Evolutionary conservation across 2,888 invertebrate species (phyloP).

Genomic region (Ceramica pisi): DNA sequence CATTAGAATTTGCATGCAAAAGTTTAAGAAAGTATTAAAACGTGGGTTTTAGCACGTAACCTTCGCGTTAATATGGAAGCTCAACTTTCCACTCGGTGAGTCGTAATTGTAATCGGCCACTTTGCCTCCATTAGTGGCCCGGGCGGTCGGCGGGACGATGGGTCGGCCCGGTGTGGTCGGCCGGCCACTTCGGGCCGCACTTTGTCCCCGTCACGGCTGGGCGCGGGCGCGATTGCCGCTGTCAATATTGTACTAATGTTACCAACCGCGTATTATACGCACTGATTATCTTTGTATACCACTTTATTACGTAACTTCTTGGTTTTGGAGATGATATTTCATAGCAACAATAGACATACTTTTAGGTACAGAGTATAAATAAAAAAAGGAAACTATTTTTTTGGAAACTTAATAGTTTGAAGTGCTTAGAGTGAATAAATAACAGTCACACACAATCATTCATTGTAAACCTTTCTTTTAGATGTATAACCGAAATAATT

Average conservation of each 20-base stretch:
- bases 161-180: slow-evolving; percentile 63
- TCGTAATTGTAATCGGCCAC: slow-evolving; percentile 84
- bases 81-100: slow-evolving; percentile 80
- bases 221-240: slow-evolving; percentile 53
- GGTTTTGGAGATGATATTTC: not conserved
- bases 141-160: slow-evolving; percentile 53
- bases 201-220: slow-evolving; percentile 64
- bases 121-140: slow-evolving; percentile 81
- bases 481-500: not conserved
- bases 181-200: slow-evolving; percentile 65
- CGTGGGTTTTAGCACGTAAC: slow-evolving; percentile 54
- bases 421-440: not conserved
- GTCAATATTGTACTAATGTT: slow-evolving; percentile 68
- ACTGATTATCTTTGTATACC: slow-evolving; percentile 54
- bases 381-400: no score
- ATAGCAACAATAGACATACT: no score
- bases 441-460: not conserved
- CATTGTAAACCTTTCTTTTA: not conserved
- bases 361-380: no score
- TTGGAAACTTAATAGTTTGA: not conserved
- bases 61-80: slow-evolving; percentile 72
- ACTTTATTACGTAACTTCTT: slow-evolving; percentile 39
- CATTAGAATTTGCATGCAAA: slow-evolving; percentile 60
- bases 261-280: slow-evolving; percentile 34
- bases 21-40: slow-evolving; percentile 62